A percentile compares a stretch with the other conserved stretches of the same genome.
Conservation (phyloP, 2,888 invertebrate species). For the Drosophila greeni region DNA sequence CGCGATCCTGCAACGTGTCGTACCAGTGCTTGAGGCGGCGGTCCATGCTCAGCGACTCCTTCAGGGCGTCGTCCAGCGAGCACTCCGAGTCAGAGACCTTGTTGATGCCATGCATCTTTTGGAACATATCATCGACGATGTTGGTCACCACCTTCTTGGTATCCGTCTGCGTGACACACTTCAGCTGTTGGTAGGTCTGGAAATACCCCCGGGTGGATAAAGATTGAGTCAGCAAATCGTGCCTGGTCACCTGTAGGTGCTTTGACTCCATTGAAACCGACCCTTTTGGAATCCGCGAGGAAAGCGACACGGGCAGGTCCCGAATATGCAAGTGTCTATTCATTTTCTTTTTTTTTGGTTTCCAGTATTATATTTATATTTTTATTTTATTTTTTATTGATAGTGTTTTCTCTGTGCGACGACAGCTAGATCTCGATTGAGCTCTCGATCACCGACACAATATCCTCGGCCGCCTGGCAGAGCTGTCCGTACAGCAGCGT, state of each 20-base stretch:
- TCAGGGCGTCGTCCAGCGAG: slow-evolving; percentile 9
- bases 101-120: not conserved
- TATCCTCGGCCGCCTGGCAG: slow-evolving; percentile 64
- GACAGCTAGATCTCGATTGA: slow-evolving; percentile 41
- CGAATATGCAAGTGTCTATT: not conserved
- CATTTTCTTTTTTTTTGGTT: not conserved
- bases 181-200: not conserved
- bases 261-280: too few species aligned
- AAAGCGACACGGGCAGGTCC: not conserved
- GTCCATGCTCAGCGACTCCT: slow-evolving; percentile 56
- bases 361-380: not conserved
- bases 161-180: slow-evolving; percentile 20
- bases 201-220: not conserved
- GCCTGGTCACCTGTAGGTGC: not conserved
- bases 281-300: not conserved
- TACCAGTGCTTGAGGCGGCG: slow-evolving; percentile 68
- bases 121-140: slow-evolving; percentile 44
- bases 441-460: slow-evolving; percentile 71
- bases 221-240: slow-evolving; percentile 19
- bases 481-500: slow-evolving; percentile 61
- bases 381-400: not conserved
- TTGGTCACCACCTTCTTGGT: slow-evolving; percentile 26
- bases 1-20: slow-evolving; percentile 57
- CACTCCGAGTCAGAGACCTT: slow-evolving; percentile 25
- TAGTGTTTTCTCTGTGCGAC: not conserved